A percentile compares a stretch with the other conserved stretches of the same genome.
Conservation (phyloP, 2,888 invertebrate species). For the Prostheceraeus crozeri region DNA sequence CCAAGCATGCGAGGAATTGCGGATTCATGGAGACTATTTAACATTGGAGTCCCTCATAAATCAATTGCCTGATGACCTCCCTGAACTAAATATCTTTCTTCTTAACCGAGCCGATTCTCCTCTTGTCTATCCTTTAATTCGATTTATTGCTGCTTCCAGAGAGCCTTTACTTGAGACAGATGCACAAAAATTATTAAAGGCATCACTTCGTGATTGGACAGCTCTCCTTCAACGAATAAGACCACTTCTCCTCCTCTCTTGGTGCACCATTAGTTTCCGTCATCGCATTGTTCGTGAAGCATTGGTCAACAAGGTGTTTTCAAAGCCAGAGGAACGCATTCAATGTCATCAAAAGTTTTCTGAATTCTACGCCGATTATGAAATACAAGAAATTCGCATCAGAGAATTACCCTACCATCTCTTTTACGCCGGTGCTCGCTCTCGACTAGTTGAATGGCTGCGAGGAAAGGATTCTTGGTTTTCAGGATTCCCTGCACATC, state of each 20-base stretch:
- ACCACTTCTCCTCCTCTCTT: too few relatives aligned
- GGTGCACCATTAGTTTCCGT: too few relatives aligned
- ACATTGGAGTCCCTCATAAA: constrained; percentile 49
- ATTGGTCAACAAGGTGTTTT: constrained; percentile 6
- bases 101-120: too few relatives aligned
- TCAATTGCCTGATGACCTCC: constrained; percentile 45
- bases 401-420: constrained; percentile 1
- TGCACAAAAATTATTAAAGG: too few relatives aligned
- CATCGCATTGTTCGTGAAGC: constrained; percentile 29
- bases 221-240: too few relatives aligned
- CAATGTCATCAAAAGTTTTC: not conserved
- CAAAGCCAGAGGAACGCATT: not conserved
- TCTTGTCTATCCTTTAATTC: too few relatives aligned
- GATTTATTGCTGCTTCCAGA: too few relatives aligned
- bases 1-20: constrained; percentile 54
- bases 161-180: too few relatives aligned
- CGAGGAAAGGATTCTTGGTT: not conserved
- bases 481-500: too few relatives aligned
- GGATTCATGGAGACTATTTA: constrained; percentile 45
- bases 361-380: not conserved
- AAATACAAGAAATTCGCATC: not conserved
- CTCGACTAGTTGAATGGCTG: not conserved
- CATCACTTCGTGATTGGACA: too few relatives aligned
- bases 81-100: constrained; percentile 38
- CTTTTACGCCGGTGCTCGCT: not conserved